These are phyloP conservation scores for Erannis defoliaria DNA, from an alignment of 2,888 invertebrate genomes.

Conservation along the genomic window DNA sequence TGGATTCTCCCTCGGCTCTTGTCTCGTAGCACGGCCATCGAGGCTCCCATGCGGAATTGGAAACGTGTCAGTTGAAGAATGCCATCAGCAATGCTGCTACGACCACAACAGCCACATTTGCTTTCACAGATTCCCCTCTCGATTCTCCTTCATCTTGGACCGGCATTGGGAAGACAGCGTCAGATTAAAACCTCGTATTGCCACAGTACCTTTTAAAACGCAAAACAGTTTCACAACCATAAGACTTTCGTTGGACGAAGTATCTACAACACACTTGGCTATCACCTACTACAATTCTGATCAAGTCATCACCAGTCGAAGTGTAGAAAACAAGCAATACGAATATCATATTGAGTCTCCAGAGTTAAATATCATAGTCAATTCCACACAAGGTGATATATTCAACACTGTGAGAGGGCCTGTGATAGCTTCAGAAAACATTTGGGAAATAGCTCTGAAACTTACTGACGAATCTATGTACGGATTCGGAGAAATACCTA, in stretches of 20 bases:
- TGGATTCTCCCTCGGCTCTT: constrained; percentile 75
- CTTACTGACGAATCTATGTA: constrained; percentile 83
- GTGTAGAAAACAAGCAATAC: constrained; percentile 62
- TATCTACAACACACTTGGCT: constrained; percentile 68
- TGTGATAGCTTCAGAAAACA: constrained; percentile 85
- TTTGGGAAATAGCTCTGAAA: constrained; percentile 87
- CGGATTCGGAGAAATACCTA: constrained; percentile 84
- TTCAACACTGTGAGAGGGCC: constrained; percentile 86
- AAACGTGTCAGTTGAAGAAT: constrained; percentile 60
- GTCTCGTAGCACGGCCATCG: constrained; percentile 60
- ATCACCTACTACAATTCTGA: constrained; percentile 68
- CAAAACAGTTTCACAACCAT: constrained; percentile 61
- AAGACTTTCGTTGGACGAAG: constrained; percentile 70
- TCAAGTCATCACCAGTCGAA: constrained; percentile 53
- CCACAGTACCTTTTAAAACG: constrained; percentile 65
- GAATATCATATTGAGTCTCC: constrained; percentile 62
- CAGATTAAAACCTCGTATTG: constrained; percentile 64
- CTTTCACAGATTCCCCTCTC: constrained; percentile 83
- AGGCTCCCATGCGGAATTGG: constrained; percentile 75
- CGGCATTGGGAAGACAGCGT: constrained; percentile 67
- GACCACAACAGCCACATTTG: constrained; percentile 72
- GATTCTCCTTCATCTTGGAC: constrained; percentile 77
- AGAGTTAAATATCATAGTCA: constrained; percentile 66
- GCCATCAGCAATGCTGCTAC: constrained; percentile 83
- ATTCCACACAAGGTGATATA: constrained; percentile 65